Evolutionary conservation across 2,113 vertebrate species (phyloP).

Genomic region (Pituophis catenifer): DNA sequence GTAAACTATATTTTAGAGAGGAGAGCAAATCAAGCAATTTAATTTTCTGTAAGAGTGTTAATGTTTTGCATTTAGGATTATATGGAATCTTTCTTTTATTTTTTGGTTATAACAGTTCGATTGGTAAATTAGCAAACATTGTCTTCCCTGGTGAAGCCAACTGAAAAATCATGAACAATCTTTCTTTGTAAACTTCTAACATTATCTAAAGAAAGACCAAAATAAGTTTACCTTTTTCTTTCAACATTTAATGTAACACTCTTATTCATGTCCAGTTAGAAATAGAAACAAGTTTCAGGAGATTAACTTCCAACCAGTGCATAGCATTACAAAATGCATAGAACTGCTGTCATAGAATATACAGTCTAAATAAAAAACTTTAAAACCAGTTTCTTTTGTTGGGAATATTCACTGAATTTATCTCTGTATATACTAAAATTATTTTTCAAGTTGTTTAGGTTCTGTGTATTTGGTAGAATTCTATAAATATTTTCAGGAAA

Average conservation of each 20-base stretch:
- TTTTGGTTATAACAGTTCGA: not conserved
- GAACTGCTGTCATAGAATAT: not conserved
- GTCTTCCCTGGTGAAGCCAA: not conserved
- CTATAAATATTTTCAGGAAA: not conserved
- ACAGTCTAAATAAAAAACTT: not conserved
- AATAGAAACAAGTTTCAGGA: not conserved
- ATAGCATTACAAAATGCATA: not conserved
- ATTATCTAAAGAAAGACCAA: not conserved
- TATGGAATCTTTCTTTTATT: not conserved
- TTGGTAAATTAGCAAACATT: not conserved
- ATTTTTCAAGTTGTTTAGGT: not conserved
- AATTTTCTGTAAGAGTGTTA: not conserved
- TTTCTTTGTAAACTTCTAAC: not conserved
- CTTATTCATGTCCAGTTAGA: not conserved
- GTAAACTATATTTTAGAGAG: not conserved
- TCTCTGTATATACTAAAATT: not conserved
- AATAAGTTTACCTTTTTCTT: not conserved
- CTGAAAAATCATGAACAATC: not conserved
- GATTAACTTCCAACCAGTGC: not conserved
- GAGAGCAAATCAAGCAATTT: not conserved
- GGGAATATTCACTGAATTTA: not conserved
- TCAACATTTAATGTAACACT: not conserved
- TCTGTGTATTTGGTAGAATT: not conserved
- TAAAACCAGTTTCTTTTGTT: not conserved
- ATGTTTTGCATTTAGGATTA: not conserved